These are phyloP conservation scores for Rhadina sibilatrix DNA, from an alignment of 2,113 vertebrate genomes.

Conservation along the genomic window DNA sequence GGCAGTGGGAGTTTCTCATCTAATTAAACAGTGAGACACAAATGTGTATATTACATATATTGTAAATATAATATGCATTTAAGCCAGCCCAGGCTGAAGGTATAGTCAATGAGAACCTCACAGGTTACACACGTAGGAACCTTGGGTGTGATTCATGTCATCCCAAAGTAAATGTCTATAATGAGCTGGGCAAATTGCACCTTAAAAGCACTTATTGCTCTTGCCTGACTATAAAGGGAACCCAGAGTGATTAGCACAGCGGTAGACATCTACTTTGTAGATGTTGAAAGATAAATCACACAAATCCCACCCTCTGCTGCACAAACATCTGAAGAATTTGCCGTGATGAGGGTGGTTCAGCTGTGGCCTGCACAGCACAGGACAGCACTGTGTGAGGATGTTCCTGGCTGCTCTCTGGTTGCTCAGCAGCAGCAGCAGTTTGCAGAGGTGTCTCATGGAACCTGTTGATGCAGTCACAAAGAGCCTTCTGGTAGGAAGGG, in stretches of 20 bases:
- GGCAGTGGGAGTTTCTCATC: not conserved
- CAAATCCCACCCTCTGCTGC: not conserved
- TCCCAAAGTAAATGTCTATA: not conserved
- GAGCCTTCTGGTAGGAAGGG: not conserved
- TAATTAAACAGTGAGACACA: not conserved
- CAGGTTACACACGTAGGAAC: not conserved
- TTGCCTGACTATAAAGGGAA: conserved; percentile 11
- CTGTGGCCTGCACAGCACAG: not conserved
- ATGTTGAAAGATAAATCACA: conserved; percentile 45
- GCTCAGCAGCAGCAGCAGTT: not conserved
- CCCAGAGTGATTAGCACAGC: conserved; percentile 20
- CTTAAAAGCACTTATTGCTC: conserved; percentile 25
- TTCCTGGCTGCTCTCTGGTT: not conserved
- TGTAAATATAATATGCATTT: not conserved
- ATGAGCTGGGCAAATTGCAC: conserved; percentile 6
- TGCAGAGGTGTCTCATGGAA: not conserved
- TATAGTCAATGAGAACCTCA: not conserved
- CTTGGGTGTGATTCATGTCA: not conserved
- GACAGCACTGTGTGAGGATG: not conserved
- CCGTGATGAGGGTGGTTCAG: not conserved
- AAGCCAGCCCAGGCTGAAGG: not conserved
- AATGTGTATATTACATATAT: not conserved
- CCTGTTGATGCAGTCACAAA: not conserved
- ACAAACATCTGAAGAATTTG: conserved; percentile 42
- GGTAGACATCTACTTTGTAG: conserved; percentile 38